Evolutionary conservation across 2,797 vertebrate species (phyloP).

Genomic region (Oreochromis mossambicus): DNA sequence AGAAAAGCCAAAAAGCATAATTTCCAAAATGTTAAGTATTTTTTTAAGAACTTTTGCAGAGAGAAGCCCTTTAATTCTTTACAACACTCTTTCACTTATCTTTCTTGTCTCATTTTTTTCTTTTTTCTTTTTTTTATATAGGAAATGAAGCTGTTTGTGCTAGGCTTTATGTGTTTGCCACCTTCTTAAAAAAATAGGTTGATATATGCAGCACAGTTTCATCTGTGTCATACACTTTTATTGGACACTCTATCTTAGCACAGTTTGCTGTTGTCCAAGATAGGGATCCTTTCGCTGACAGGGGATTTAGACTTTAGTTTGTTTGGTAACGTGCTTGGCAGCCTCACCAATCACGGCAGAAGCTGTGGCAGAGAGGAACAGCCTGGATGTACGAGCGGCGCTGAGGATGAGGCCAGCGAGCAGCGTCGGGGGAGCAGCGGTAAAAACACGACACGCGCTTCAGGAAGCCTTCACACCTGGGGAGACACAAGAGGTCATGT

Average conservation of each 20-base stretch:
- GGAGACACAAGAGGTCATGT: not conserved
- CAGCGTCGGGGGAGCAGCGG: conserved; percentile 80
- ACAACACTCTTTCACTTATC: not conserved
- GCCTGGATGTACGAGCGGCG: conserved; percentile 69
- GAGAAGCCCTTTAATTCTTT: not conserved
- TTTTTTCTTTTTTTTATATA: no score
- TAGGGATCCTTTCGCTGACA: not conserved
- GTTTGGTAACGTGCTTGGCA: not conserved
- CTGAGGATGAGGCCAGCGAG: conserved; percentile 74
- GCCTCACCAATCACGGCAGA: conserved; percentile 84
- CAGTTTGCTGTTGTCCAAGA: not conserved
- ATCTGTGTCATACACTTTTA: not conserved
- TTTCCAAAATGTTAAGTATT: not conserved
- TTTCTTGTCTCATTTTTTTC: not conserved
- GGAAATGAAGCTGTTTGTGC: not conserved
- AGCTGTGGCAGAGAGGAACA: conserved; percentile 81
- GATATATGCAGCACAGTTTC: not conserved
- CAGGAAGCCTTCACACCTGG: conserved; percentile 81
- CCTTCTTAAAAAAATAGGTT: not conserved
- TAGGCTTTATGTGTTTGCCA: not conserved
- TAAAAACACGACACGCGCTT: conserved; percentile 77
- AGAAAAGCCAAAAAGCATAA: not conserved
- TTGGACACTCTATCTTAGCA: not conserved
- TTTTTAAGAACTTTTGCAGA: not conserved
- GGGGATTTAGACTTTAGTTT: conserved; percentile 3